phyloP scores from a whole-genome alignment of 2,888 invertebrate species.

The Apocheima hispidaria region DNA sequence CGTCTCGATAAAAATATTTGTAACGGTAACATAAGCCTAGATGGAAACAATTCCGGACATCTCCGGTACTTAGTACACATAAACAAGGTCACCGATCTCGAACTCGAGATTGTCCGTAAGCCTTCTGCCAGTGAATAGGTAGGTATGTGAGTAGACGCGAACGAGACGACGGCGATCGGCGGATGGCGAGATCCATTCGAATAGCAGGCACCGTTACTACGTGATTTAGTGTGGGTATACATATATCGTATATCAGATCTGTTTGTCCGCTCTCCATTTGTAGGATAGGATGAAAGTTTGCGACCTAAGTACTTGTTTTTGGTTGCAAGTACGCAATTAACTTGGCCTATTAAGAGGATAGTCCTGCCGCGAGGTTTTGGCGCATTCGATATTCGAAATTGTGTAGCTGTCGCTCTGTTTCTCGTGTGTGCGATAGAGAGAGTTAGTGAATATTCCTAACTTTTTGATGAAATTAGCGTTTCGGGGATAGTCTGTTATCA shows the following conservation, averaged over 20 bases:
- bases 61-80: constrained; percentile 43
- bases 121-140: constrained; percentile 57
- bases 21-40: constrained; percentile 38
- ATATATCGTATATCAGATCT: constrained; percentile 19
- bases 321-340: constrained; percentile 18
- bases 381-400: too few relatives aligned
- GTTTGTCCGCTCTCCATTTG: constrained; percentile 41
- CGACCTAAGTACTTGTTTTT: constrained; percentile 15
- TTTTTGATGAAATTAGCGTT: too few relatives aligned
- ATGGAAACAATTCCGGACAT: constrained; percentile 37
- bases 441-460: too few relatives aligned
- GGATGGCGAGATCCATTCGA: constrained; percentile 52
- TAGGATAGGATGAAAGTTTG: constrained; percentile 21
- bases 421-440: too few relatives aligned
- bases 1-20: constrained; percentile 11
- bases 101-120: constrained; percentile 53
- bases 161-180: constrained; percentile 61
- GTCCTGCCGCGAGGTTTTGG: too few relatives aligned
- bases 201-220: constrained; percentile 61
- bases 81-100: constrained; percentile 57
- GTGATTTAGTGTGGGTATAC: constrained; percentile 56
- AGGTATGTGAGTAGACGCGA: constrained; percentile 63
- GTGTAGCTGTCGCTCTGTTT: too few relatives aligned
- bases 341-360: constrained; percentile 29
- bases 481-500: too few relatives aligned